Evolutionary conservation across 1,140 invertebrate species (phyloP), one percentile per base, ranked within the genome.

Genomic region (Zaprionus davidi): DNA sequence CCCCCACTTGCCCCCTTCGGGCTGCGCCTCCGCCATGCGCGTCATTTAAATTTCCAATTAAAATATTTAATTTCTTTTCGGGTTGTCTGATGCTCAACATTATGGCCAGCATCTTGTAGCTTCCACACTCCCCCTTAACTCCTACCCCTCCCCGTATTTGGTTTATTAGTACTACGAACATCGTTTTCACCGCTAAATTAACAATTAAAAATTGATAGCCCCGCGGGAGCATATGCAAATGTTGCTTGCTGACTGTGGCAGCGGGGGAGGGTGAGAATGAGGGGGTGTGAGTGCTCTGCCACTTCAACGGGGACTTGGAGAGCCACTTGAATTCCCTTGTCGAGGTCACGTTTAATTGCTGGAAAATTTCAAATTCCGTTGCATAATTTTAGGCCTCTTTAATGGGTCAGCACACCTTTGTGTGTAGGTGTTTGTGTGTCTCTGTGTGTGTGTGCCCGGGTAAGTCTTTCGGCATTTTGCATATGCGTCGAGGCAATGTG

Each of bases 191-290:
- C 85, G 81, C 86, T 79, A 90, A 90, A 90, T 90, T 90, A 90
- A 90, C 85, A 90, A 90, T 90, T 90, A 90, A 90, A 90, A 90
- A 90, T 90, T 90, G 85, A 90, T 90, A 90, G 85, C 78, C 85
- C 76, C 64, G 34, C 38, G 78, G 85, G 78, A 75, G 70, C 62
- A 55, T 78, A 75, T 75, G 75, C 70, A 78, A 78, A 80, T 80
- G 63, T 20, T 78, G 63, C 26, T 22, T 41, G 20, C 56, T 6
- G 28, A 24, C 26, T 17, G 31, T 20, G 34, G 20, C 12, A 24
- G 28, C 1, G 46, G 1, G 57, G 3, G 1, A 41, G 3, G 1
- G 13, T 2, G 5, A 3, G 26, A 7, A 20, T 22, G 9, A 31
- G 28, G 28, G 31, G 31, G 9, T 34, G 31, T 34, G 31, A 34